Base-by-base conservation (phyloP, 2,888 invertebrate species). In the Uloborus plumipes region DNA sequence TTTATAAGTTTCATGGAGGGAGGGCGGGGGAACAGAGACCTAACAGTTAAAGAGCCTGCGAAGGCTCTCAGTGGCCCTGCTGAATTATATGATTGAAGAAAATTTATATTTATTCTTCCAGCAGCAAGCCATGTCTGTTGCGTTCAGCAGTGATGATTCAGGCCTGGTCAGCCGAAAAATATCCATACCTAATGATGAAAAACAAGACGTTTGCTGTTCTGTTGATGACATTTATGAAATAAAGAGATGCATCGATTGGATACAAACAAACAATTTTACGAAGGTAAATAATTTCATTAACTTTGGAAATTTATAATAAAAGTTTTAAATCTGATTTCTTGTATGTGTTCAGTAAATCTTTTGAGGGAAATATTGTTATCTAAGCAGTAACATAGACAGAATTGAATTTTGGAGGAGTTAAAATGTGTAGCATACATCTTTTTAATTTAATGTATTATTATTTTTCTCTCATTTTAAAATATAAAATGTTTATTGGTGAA, bases 211-310 rank as follows among this genome's bases (percentile, higher is more conserved):
- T 18, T 51, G 53, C 2, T 11, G 55, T 69, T 64, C 73, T 7
- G 84, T 91, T 59, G 88, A 89, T 64, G 86, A 89, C 72, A 88
- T 90, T 70, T 94, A 93, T 87, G 92, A 94, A 88, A 89, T 93
- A 55, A 87, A 89, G 31, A 90, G 90, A 88, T 93, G 93, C 87
- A 89, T 90, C 58, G 90, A 92, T 81, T 96, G 95, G 95, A 93
- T 95, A 81, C 89, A 90, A 80, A 89, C 91, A 77, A 92, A 93
- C 88, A 89, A 91, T 59, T 94, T 91, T 88, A 88, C 91, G 86
- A 93, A 92, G 91, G 95, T 95, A 89, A 88, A 88, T 62, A 18
- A 67, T 20, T 15, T 47, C 1, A 0, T 18, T 65, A 9, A 15
- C 18, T n/a, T 47, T 31, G 31, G 39, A 47, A 65, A 47, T n/a